Conservation (phyloP, 1,140 invertebrate species). For the roundworm (Caenorhabditis elegans) region DNA sequence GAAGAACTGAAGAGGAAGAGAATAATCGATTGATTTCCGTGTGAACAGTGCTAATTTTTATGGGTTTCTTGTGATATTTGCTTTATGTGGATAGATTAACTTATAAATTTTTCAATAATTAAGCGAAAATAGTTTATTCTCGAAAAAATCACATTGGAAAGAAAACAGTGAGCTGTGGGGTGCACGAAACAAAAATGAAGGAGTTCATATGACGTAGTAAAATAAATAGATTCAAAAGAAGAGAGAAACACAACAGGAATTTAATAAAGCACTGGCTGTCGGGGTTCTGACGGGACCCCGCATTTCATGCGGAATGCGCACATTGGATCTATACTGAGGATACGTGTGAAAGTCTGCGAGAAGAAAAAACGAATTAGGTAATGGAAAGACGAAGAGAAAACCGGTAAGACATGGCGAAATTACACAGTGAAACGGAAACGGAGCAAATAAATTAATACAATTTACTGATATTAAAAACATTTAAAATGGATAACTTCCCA, state of each 20-base stretch:
- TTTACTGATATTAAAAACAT: background rate
- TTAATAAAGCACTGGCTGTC: background rate
- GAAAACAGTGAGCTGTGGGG: background rate
- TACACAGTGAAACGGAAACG: background rate
- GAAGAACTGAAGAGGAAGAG: slow-evolving; percentile 34
- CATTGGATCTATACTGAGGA: background rate
- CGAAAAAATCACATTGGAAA: background rate
- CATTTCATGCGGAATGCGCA: background rate
- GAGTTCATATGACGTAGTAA: background rate
- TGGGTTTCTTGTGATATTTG: slow-evolving; percentile 17
- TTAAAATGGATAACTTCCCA: slow-evolving; percentile 11
- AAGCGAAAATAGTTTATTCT: background rate
- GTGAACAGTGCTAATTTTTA: too few species aligned
- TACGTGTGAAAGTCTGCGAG: background rate
- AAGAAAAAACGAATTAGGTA: too few species aligned
- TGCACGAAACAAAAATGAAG: background rate
- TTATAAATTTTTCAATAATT: background rate
- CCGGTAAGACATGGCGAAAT: slow-evolving; percentile 21
- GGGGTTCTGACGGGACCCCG: background rate
- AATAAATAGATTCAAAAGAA: background rate
- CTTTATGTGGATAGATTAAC: background rate
- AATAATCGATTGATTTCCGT: background rate
- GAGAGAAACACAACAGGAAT: background rate
- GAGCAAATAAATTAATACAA: too few species aligned
- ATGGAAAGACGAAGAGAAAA: background rate